Evolutionary conservation across 2,113 vertebrate species (phyloP), one percentile per base, ranked within the genome.

Genomic region (Eublepharis macularius): DNA sequence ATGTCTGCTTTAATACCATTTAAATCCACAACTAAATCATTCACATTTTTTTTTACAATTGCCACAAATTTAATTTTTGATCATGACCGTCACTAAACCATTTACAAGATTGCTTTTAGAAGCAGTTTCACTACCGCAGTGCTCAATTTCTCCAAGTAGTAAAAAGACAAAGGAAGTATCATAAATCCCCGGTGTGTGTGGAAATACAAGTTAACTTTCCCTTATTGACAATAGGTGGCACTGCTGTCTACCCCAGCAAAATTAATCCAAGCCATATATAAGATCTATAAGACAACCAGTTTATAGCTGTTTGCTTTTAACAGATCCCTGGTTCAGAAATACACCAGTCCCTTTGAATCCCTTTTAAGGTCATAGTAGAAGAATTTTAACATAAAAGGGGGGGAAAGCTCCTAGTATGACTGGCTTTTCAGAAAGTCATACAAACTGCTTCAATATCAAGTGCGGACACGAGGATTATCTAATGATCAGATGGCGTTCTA

Each of bases 171-270:
- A 82, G 16, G 86, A 43, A 49, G 11, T 19, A 36, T 32, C 32
- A 11, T 21, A 13, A 70, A 45, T n/a, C 41, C 80, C 43, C 68
- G 41, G 11, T 11, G 1, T 5, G 12, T 69, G 0, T 3, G 1
- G 41, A 24, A 45, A 14, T 0, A 66, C n/a, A 29, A 29, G 7
- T 72, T 36, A 76, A 45, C 47, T 21, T 45, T 65, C 49, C 82
- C 65, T 54, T 76, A 1, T 1, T 63, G 81, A 32, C 92, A 89
- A 88, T 86, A 91, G 92, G 89, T 76, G 93, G 93, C 29, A 89
- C 87, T 89, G 85, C 32, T 4, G 29, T 12, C 66, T 80, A 10
- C 85, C 68, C 17, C 83, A 66, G 0, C 68, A 70, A 51, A 83
- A 9, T 66, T 51, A 32, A 32, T 1, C 73, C 19, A 9, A 26